Conservation (phyloP, 1,140 invertebrate genomes). For the Trichonephila clavipes region DNA sequence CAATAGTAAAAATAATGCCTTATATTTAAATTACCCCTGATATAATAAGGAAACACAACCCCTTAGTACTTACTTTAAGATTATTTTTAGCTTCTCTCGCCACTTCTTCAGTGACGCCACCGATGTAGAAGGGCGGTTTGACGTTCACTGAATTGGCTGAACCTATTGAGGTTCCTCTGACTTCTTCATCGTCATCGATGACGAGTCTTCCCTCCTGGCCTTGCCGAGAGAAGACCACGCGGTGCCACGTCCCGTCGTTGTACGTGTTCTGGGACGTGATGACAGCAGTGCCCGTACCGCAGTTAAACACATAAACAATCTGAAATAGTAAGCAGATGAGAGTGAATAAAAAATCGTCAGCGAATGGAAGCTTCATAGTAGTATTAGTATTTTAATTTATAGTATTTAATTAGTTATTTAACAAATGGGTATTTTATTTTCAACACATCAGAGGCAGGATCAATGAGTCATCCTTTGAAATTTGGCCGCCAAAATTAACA, state of each 20-base stretch:
- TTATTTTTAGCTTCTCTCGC: conserved; percentile 79
- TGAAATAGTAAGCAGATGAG: conserved; percentile 79
- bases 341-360: no score
- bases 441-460: no score
- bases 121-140: conserved; percentile 88
- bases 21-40: no score
- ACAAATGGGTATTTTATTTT: no score
- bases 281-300: conserved; percentile 86
- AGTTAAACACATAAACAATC: conserved; percentile 87
- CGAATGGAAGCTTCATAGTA: no score
- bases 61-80: conserved; percentile 72
- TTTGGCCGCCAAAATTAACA: no score
- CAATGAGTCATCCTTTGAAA: no score
- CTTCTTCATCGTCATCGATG: conserved; percentile 84
- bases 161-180: conserved; percentile 84
- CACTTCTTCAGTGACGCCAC: conserved; percentile 84
- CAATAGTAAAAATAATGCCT: no score
- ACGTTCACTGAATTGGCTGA: conserved; percentile 84
- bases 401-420: no score
- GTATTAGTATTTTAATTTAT: no score
- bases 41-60: no score
- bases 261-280: conserved; percentile 84
- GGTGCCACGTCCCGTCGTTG: conserved; percentile 94
- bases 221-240: conserved; percentile 84
- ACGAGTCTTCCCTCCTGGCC: conserved; percentile 79